Conservation (phyloP, 2,797 vertebrate genomes). For the Enteromius thamalakanensis region DNA sequence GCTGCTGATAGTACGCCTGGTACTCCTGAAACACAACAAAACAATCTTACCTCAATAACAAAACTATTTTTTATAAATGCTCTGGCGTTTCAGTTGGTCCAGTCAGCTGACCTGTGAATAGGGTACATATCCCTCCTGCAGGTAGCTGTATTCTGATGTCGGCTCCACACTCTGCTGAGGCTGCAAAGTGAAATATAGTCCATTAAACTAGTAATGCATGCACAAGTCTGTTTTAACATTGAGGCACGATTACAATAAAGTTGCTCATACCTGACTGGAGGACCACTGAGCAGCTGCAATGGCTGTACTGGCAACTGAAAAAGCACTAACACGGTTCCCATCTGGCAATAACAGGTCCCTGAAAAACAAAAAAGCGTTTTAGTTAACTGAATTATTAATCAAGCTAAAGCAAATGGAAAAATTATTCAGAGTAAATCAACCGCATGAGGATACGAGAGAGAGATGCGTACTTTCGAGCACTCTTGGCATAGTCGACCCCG, state of each 20-base stretch:
- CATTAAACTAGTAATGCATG: background rate
- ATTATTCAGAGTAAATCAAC: background rate
- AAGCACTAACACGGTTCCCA: conserved; percentile 94
- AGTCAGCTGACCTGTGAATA: conserved; percentile 84
- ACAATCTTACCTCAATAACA: background rate
- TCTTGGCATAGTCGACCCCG: conserved; percentile 98
- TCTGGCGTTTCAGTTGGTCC: background rate
- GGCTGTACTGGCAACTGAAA: conserved; percentile 97
- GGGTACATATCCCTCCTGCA: conserved; percentile 89
- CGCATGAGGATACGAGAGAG: background rate
- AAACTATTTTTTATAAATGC: background rate
- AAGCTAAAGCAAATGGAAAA: background rate
- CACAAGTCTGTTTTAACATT: background rate
- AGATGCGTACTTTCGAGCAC: conserved; percentile 92
- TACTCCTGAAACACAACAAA: conserved; percentile 77
- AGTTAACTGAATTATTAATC: background rate
- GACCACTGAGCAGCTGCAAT: conserved; percentile 99
- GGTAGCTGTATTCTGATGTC: conserved; percentile 88
- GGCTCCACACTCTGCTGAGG: conserved; percentile 87
- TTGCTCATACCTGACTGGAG: conserved; percentile 87
- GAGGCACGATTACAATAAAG: background rate
- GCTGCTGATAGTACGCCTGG: conserved; percentile 87
- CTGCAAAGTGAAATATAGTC: conserved; percentile 64
- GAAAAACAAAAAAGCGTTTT: conserved; percentile 6
- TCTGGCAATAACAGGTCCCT: conserved; percentile 95